Evolutionary conservation across 2,888 invertebrate species (phyloP).

Genomic region (Rhamphomyia laevipes): DNA sequence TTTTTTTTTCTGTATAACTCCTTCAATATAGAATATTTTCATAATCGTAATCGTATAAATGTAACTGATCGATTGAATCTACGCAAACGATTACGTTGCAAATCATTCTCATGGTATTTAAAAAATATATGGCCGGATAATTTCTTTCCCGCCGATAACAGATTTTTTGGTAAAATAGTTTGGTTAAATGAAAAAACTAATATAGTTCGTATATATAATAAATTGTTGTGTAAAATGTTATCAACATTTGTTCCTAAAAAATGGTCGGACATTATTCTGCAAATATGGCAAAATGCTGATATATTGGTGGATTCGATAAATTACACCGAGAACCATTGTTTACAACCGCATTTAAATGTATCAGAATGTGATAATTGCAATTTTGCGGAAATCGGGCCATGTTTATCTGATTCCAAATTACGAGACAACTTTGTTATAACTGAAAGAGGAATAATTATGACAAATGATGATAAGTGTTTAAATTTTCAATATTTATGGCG

Average conservation of each 20-base stretch:
- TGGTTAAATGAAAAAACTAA: constrained; percentile 30
- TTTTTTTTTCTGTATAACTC: too few relatives aligned
- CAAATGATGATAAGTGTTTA: constrained; percentile 79
- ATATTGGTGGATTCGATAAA: constrained; percentile 24
- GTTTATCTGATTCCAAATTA: constrained; percentile 25
- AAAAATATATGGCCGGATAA: constrained; percentile 98
- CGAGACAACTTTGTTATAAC: constrained; percentile 60
- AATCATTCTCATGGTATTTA: constrained; percentile 86
- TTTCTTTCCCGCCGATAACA: constrained; percentile 77
- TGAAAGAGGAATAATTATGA: constrained; percentile 57
- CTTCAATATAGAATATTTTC: constrained; percentile 39
- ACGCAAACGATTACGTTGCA: constrained; percentile 61
- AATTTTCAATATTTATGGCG: too few relatives aligned
- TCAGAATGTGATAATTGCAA: too few relatives aligned
- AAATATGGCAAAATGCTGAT: constrained; percentile 24
- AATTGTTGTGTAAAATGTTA: constrained; percentile 27
- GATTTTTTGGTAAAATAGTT: constrained; percentile 79
- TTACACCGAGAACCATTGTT: constrained; percentile 27
- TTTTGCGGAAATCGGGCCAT: constrained; percentile 30
- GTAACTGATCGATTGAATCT: constrained; percentile 58
- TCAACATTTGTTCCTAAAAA: constrained; percentile 24
- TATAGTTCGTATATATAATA: constrained; percentile 25
- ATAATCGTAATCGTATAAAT: too few relatives aligned
- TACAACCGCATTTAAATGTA: too few relatives aligned
- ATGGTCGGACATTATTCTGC: constrained; percentile 26